Evolutionary conservation across 1,140 invertebrate species (phyloP), one percentile per base, ranked within the genome.

Genomic region (Patella vulgata): DNA sequence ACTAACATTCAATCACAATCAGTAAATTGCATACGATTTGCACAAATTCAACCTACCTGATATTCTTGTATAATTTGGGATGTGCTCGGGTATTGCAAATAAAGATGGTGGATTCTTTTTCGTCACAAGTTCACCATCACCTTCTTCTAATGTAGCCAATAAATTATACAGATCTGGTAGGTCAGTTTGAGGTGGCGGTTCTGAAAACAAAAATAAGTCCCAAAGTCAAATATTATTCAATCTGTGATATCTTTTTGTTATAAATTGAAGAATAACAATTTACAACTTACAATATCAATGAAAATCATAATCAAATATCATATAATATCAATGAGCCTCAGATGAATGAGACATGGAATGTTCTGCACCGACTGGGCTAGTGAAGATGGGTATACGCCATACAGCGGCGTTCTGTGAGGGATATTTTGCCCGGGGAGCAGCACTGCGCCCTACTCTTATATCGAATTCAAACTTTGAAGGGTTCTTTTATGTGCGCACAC

Each of bases 81-180:
- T 62, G 54, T 80, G 75, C 63, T 80, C 78, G 25, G 78, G 78
- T 27, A 74, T 51, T 11, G 77, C 70, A 61, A 82, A 82, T n/a
- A 82, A 60, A 19, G 78, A 73, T 14, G 80, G 80, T 17, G 80
- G 78, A 23, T 72, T 66, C 33, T 61, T 59, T 25, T 68, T 54
- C 2, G 66, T 59, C 31, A 70, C 72, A 5, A 77, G 64, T 39
- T 75, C 73, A 1, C 59, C 68, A 17, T 79, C 68, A 2, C 73
- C 78, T 27, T 67, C 70, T 31, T 81, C 72, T 60, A 81, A 55
- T 8, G 74, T 67, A 19, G 75, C 75, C 48, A 81, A 28, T 0
- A 81, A 66, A 17, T 73, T 71, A 33, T 77, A 68, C n/a, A 81
- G 59, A 48, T 80, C 77, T 17, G 79, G 78, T 21, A 81, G 59